A percentile compares a stretch with the other conserved stretches of the same genome.
Evolutionary conservation across 2,888 invertebrate genomes (phyloP).

Genomic region (Nebria salina): DNA sequence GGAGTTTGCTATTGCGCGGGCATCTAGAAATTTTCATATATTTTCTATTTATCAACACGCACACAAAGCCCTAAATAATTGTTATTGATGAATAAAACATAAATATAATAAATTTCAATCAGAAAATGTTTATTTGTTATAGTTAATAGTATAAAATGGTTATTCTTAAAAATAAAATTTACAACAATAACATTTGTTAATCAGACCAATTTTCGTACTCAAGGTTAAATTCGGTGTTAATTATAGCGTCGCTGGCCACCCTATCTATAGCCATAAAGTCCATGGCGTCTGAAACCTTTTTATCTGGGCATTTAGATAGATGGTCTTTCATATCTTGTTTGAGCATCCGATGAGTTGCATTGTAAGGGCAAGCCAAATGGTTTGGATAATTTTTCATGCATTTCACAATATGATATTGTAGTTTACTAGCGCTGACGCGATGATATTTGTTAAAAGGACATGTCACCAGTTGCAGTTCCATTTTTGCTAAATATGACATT

Average conservation of each 20-base stretch:
- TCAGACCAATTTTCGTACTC: too few species aligned
- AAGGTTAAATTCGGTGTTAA: neutral
- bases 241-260: neutral
- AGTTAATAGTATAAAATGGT: too few species aligned
- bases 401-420: constrained; percentile 58
- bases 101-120: too few species aligned
- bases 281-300: neutral
- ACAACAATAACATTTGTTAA: too few species aligned
- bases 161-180: too few species aligned
- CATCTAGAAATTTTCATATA: too few species aligned
- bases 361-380: constrained; percentile 57
- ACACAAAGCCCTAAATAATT: too few species aligned
- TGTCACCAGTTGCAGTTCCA: constrained; percentile 48
- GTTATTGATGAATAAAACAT: too few species aligned
- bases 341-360: constrained; percentile 56
- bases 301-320: constrained; percentile 53
- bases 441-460: constrained; percentile 59
- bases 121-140: too few species aligned
- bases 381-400: constrained; percentile 58
- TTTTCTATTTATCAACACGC: too few species aligned
- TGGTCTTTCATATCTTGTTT: constrained; percentile 54
- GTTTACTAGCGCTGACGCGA: constrained; percentile 52
- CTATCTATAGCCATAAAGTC: neutral
- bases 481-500: constrained; percentile 24
- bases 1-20: too few species aligned